phyloP scores from a whole-genome alignment of 2,888 invertebrate genomes.

The Spodoptera picta region DNA sequence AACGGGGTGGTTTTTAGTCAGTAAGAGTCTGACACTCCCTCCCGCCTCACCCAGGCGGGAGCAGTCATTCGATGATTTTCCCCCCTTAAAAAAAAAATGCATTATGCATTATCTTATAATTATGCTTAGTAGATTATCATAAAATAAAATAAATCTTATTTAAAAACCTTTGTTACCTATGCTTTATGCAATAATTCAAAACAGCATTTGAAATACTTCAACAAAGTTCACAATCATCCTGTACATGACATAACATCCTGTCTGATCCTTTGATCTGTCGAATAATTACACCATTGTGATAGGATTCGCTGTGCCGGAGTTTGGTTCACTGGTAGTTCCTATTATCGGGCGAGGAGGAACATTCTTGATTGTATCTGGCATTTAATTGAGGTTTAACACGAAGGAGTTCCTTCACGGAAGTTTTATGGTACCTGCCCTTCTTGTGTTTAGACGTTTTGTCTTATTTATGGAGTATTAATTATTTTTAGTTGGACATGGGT shows the following conservation, averaged over 20 bases:
- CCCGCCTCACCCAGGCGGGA: too few relatives aligned
- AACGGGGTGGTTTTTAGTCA: too few relatives aligned
- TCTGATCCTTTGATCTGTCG: slow-evolving; percentile 60
- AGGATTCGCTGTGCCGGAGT: slow-evolving; percentile 49
- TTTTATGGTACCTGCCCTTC: not conserved
- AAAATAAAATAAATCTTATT: too few relatives aligned
- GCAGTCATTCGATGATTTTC: too few relatives aligned
- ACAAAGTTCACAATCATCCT: slow-evolving; percentile 41
- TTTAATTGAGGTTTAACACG: slow-evolving; percentile 36
- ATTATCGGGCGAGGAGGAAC: slow-evolving; percentile 23
- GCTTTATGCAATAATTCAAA: too few relatives aligned
- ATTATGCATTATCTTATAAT: too few relatives aligned
- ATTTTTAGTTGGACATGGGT: not conserved
- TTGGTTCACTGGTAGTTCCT: slow-evolving; percentile 49
- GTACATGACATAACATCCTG: slow-evolving; percentile 55
- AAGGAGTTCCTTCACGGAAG: slow-evolving; percentile 14
- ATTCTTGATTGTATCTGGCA: slow-evolving; percentile 36
- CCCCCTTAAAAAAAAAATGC: too few relatives aligned
- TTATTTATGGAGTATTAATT: not conserved
- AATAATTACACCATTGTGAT: slow-evolving; percentile 75
- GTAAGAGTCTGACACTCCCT: too few relatives aligned
- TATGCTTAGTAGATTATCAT: too few relatives aligned
- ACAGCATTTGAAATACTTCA: not conserved
- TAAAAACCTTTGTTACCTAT: too few relatives aligned
- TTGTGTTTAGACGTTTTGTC: slow-evolving; percentile 11